Conservation (phyloP, 2,888 invertebrate species). For the Patella depressa region DNA sequence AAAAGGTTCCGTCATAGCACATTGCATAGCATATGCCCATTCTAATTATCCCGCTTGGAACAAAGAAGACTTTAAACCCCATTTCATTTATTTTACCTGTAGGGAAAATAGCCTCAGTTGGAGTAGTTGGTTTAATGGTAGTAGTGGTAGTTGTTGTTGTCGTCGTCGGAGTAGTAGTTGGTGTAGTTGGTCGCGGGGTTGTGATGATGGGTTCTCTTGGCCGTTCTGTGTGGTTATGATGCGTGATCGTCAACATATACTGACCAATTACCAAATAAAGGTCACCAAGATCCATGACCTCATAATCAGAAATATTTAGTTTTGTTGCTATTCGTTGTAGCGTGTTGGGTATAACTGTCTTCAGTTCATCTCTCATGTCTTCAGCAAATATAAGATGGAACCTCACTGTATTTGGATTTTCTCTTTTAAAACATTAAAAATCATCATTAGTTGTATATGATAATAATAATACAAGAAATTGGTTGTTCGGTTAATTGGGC, state of each 20-base stretch:
- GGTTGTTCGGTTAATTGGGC: too few relatives aligned
- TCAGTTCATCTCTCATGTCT: conserved; percentile 1
- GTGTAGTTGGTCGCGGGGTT: neutral
- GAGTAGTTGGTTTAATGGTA: conserved; percentile 12
- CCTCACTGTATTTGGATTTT: conserved; percentile 17
- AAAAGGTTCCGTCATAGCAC: too few relatives aligned
- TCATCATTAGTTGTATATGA: neutral
- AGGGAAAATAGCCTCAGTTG: neutral
- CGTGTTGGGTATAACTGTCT: conserved; percentile 13
- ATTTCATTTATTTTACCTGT: neutral
- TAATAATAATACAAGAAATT: too few relatives aligned
- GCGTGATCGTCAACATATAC: neutral
- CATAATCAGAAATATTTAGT: conserved; percentile 21
- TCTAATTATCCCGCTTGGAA: too few relatives aligned
- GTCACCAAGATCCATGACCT: conserved; percentile 30
- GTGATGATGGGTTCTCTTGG: neutral
- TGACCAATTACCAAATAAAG: conserved; percentile 22
- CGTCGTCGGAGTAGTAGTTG: conserved; percentile 12
- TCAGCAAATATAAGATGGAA: conserved; percentile 22
- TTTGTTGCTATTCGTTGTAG: conserved; percentile 16
- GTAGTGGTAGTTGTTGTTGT: conserved; percentile 5
- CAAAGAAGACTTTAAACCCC: too few relatives aligned
- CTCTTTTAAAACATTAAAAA: neutral
- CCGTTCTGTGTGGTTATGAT: neutral
- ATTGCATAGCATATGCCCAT: too few relatives aligned